Evolutionary conservation across 2,797 vertebrate species (phyloP), one percentile per base, ranked within the genome.

Genomic region (Cygnus olor): DNA sequence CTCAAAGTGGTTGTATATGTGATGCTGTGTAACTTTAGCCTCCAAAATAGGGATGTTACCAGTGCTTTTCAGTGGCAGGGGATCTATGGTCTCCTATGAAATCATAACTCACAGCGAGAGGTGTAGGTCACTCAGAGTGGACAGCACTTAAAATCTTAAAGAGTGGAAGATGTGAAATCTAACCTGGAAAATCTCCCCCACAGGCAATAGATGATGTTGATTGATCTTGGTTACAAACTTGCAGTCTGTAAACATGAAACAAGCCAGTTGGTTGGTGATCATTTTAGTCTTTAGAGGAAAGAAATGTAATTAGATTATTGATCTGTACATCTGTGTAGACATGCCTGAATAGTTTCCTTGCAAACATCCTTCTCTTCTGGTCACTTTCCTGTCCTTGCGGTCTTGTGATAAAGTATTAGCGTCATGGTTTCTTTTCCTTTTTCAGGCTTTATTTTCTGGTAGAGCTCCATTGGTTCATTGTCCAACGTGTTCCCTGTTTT

Each of bases 281-380:
- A 49, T 73, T 47, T 49, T 7, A 20, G 51, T 83, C 91, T 87
- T 88, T 16, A 69, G 74, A 91, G 70, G 78, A 85, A 80, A 42
- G 38, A 71, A 61, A 51, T 69, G 28, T 89, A 88, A 88, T 96
- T 88, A 78, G 71, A 27, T 70, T 76, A 53, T 85, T 80, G 93
- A 82, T 94, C 63, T 85, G 7, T 54, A 56, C 68, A 5, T 84
- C 11, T 40, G 40, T 47, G 28, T 89, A 85, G 73, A 42, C n/a
- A 74, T 68, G 73, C 63, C 68, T 49, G 85, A 85, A 70, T 30
- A 57, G 74, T 73, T 90, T 72, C 38, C 57, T 81, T 95, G 11
- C 69, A 54, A 53, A 21, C n/a, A 30, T 68, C 13, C 64, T 89
- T 80, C 56, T 86, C 53, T 88, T 38, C 80, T 78, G 78, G 72